phyloP scores from a whole-genome alignment of 2,888 invertebrate species.

The Thelaira solivaga region DNA sequence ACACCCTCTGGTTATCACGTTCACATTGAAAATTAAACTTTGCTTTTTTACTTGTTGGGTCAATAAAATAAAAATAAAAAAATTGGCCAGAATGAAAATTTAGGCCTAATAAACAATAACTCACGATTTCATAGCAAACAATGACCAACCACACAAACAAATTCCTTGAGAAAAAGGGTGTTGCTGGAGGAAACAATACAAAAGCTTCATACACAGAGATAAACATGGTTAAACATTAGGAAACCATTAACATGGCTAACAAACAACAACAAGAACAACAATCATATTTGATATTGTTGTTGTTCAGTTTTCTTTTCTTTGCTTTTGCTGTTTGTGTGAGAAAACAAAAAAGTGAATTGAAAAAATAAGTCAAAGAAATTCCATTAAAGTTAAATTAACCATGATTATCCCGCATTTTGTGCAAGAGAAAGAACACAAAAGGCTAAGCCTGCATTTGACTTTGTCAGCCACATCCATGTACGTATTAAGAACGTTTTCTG shows the following conservation, averaged over 20 bases:
- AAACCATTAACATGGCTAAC: conserved; percentile 35
- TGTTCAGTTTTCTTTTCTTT: neutral
- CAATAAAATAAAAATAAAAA: conserved; percentile 32
- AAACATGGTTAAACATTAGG: conserved; percentile 33
- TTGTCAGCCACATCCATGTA: conserved; percentile 45
- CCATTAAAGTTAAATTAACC: conserved; percentile 53
- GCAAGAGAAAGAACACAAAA: neutral
- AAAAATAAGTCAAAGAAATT: conserved; percentile 52
- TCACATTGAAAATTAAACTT: conserved; percentile 4
- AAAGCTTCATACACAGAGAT: conserved; percentile 9
- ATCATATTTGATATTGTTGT: conserved; percentile 31
- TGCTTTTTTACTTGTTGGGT: neutral
- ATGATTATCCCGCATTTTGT: conserved; percentile 45
- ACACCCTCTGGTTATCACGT: conserved; percentile 59
- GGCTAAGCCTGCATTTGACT: conserved; percentile 24
- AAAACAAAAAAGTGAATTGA: conserved; percentile 33
- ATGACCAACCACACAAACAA: neutral
- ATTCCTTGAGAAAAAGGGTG: conserved; percentile 58
- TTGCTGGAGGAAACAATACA: conserved; percentile 39
- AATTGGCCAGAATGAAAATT: conserved; percentile 34
- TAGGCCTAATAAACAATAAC: conserved; percentile 59
- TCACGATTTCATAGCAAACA: conserved; percentile 49
- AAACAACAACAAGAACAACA: too few species aligned
- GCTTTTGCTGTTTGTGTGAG: neutral
- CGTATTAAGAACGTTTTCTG: conserved; percentile 36